Base-by-base conservation (phyloP, 53 echinoderm and acorn worm genomes). In the Echinometra lucunter region DNA sequence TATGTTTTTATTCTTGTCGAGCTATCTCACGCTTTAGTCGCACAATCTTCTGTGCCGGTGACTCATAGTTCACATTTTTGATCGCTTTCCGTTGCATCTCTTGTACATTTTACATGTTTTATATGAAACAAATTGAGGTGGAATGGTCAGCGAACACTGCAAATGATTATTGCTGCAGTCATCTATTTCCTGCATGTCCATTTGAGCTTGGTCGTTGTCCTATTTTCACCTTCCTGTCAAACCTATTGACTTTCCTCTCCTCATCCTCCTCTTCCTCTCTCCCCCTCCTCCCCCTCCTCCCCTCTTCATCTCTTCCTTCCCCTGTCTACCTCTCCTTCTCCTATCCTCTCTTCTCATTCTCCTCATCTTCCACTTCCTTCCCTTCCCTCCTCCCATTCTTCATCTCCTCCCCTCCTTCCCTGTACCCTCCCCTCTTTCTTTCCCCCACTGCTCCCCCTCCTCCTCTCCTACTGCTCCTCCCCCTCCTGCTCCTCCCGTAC, bases 171-270 rank as follows among this genome's bases (percentile, higher is more conserved):
- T 89, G 58, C 58, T 38, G 35, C 89, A 89, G 60, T 23, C 58
- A 89, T 60, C 89, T 60, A 89, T 57, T 89, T 89, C 89, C 89
- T 89, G 89, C 37, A 60, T 58, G 89, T 60, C 89, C 58, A 58
- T 60, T 53, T 38, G 8, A 34, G 45, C 40, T 10, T 60, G 89
- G 89, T 37, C 89, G 58, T 60, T 89, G 89, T 89, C 89, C 89
- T 89, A 85, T 85, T 16, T 60, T 60, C 58, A 60, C 58, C 89
- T 89, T 89, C 89, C 89, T 89, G 60, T 58, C 21, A 25, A 13
- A 16, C 58, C 58, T 40, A 32, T 21, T 30, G 7, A 17, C 21
- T 60, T 40, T 23, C 89, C 37, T 23, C n/a, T 89, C 30, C 37
- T 12, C 89, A 28, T 30, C 89, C 28, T 18, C 56, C 56, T 44